Evolutionary conservation across 1,140 invertebrate genomes (phyloP), one percentile per base, ranked within the genome.

Genomic region (Camponotus floridanus): DNA sequence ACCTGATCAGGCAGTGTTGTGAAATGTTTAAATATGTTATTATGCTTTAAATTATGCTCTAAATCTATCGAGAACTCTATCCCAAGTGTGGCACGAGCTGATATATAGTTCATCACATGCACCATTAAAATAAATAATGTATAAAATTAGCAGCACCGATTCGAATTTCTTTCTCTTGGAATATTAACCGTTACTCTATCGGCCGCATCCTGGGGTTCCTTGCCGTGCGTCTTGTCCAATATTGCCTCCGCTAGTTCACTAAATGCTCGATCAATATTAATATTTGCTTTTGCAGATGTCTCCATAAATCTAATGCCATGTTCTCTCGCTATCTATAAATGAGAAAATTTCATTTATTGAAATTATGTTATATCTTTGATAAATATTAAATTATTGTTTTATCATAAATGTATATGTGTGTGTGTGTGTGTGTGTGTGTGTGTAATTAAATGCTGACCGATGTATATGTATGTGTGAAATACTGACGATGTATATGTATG

Each of bases 271-370:
- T 99, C 99, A 85, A 99, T 99, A 95, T 99, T 99, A 92, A 99
- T 98, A 92, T 99, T 99, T 80, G 98, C 98, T 95, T 99, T 99
- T 57, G 99, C 99, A 90, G 99, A 99, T 31, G 99, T 99, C 96
- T 99, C 99, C 97, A 99, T 98, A 96, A 99, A 99, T 93, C 98
- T 97, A 89, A 99, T 99, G 87, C 98, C 97, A 96, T 99, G 99
- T 95, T 99, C 99, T 93, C 98, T 96, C n/a, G 99, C 99, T 96
- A 99, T 98, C 97, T 99, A 9, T 33, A 86, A 51, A 51, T 51
- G 7, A 42, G 33, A 73, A 61, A 26, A 74, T 62, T 18, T 67
- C 33, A 42, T 64, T 78, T 31, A 48, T 70, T 39, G 11, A 39
- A 57, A 39, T 18, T 51, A n/a, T 21, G 0, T n/a, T 13, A 15